A percentile compares a stretch with the other conserved stretches of the same genome.
phyloP scores from a whole-genome alignment of 2,797 vertebrate species.

The Nothura maculosa region DNA sequence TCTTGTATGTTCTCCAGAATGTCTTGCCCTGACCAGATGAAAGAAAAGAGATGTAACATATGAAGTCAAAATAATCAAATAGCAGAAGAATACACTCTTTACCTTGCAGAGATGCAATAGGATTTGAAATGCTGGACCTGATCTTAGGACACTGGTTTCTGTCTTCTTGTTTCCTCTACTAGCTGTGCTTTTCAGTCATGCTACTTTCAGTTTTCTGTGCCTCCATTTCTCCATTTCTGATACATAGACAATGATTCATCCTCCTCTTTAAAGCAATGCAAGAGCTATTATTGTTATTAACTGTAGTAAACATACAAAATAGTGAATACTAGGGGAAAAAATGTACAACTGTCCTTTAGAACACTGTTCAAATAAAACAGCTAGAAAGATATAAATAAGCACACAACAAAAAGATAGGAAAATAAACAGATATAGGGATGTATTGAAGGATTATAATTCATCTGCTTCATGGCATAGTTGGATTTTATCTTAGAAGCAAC shows the following conservation, averaged over 20 bases:
- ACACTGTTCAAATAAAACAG: background rate
- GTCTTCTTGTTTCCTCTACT: background rate
- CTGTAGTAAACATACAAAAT: background rate
- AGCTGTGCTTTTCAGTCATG: background rate
- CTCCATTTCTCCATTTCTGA: background rate
- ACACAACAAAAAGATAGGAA: background rate
- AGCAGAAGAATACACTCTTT: background rate
- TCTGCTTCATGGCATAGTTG: background rate
- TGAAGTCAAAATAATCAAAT: background rate
- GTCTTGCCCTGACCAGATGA: background rate
- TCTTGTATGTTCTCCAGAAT: background rate
- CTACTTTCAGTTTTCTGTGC: background rate
- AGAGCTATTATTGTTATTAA: background rate
- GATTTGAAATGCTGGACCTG: background rate
- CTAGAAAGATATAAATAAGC: background rate
- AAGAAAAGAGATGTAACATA: background rate
- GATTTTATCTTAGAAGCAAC: background rate
- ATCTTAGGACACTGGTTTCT: background rate
- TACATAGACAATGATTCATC: background rate
- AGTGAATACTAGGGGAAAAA: background rate
- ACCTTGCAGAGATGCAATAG: fast-evolving
- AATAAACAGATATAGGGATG: background rate
- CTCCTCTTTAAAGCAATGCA: background rate
- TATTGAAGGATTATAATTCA: background rate
- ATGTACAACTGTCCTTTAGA: background rate